Evolutionary conservation across 2,797 vertebrate genomes (phyloP).

Genomic region (Epinephelus coioides): DNA sequence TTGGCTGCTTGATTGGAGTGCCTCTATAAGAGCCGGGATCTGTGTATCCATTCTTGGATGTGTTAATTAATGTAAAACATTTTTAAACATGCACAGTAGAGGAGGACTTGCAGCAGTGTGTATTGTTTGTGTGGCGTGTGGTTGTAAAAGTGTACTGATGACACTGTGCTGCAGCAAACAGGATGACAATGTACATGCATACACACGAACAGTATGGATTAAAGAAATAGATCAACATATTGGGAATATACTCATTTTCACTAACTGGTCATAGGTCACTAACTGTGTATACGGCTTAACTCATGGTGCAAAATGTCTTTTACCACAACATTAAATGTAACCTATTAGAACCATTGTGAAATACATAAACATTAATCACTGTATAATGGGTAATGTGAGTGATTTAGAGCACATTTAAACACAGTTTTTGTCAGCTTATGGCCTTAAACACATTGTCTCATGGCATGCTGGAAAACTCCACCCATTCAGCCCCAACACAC

Average conservation of each 20-base stretch:
- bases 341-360: too few species aligned
- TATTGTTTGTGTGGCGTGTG: background rate
- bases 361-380: too few species aligned
- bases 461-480: too few species aligned
- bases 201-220: background rate
- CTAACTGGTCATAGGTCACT: too few species aligned
- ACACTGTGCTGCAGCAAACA: background rate
- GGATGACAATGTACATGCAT: background rate
- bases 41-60: background rate
- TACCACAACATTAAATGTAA: too few species aligned
- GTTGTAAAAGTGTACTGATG: background rate
- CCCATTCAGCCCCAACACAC: too few species aligned
- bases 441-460: too few species aligned
- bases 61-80: slow-evolving; percentile 21
- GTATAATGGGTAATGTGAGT: too few species aligned
- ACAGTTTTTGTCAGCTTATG: too few species aligned
- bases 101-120: background rate
- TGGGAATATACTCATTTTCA: background rate
- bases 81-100: slow-evolving; percentile 20
- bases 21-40: slow-evolving; percentile 8
- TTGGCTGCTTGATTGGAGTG: slow-evolving; percentile 29
- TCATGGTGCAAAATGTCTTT: too few species aligned
- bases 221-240: background rate
- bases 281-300: too few species aligned
- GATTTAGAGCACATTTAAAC: too few species aligned